These are phyloP conservation scores for Saccostrea echinata DNA, from an alignment of 1,140 invertebrate species.

Conservation along the genomic window DNA sequence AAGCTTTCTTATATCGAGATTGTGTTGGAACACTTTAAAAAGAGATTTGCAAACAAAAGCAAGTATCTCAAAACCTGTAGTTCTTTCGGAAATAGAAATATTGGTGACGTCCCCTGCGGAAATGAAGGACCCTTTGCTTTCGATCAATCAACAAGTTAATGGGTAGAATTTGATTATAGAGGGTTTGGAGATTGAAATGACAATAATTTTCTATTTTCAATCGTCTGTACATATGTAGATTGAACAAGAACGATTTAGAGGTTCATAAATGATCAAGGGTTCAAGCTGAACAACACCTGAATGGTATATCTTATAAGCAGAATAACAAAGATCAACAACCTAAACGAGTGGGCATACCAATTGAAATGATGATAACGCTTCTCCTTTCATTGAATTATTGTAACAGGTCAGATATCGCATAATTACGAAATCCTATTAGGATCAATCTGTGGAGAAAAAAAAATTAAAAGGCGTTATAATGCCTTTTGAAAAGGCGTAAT, in stretches of 20 bases:
- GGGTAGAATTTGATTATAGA: background rate
- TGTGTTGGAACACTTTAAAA: background rate
- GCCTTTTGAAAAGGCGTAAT: no score
- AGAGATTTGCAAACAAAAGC: background rate
- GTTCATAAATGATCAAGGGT: slow-evolving; percentile 11
- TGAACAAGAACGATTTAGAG: background rate
- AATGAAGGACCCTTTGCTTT: background rate
- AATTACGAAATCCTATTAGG: no score
- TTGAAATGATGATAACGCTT: no score
- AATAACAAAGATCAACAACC: background rate
- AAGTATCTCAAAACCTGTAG: background rate
- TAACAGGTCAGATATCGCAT: no score
- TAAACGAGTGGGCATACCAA: background rate
- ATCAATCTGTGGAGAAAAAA: no score
- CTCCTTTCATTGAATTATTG: no score
- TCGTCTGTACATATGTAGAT: background rate
- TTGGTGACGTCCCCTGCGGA: background rate
- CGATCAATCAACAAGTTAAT: background rate
- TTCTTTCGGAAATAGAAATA: background rate
- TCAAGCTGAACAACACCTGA: background rate
- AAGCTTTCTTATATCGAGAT: background rate
- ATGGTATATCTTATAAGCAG: background rate
- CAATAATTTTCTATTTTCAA: background rate
- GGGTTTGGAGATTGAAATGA: background rate
- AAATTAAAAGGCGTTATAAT: no score